These are phyloP conservation scores for Ancistrus triradiatus DNA, from an alignment of 2,113 vertebrate species.

Conservation along the genomic window DNA sequence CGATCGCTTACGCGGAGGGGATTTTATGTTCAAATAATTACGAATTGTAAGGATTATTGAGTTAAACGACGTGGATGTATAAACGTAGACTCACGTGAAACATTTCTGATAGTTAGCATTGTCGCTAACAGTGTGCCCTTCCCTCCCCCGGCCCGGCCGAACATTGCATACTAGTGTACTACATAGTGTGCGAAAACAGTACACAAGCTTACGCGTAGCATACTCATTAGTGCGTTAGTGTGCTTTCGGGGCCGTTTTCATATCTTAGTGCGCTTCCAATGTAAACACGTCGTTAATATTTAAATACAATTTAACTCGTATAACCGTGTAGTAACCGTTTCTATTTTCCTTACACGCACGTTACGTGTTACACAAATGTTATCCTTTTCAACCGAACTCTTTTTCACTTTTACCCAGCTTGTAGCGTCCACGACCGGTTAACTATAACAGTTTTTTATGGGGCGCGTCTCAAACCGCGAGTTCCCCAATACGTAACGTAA, in stretches of 20 bases:
- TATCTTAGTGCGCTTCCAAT: too few species aligned
- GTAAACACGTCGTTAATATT: too few species aligned
- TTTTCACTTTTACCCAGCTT: too few species aligned
- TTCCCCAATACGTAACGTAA: too few species aligned
- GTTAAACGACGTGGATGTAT: too few species aligned
- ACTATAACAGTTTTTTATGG: neutral
- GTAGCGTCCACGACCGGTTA: too few species aligned
- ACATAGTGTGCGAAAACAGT: neutral
- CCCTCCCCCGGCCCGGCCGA: neutral
- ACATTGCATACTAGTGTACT: neutral
- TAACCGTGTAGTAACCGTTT: too few species aligned
- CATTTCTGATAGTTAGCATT: slow-evolving; percentile 36
- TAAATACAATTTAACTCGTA: too few species aligned
- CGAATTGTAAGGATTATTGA: neutral
- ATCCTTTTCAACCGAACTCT: too few species aligned
- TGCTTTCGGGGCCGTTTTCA: too few species aligned
- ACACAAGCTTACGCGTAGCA: neutral
- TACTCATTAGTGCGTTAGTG: neutral
- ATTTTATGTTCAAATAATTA: neutral
- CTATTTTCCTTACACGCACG: too few species aligned
- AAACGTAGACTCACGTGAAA: slow-evolving; percentile 23
- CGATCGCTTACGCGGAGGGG: neutral
- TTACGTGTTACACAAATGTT: too few species aligned
- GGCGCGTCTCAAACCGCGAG: neutral
- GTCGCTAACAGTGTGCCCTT: slow-evolving; percentile 39